A percentile compares a stretch with the other conserved stretches of the same genome.
Evolutionary conservation across 2,113 vertebrate species (phyloP).

Genomic region (Dicentrarchus labrax): DNA sequence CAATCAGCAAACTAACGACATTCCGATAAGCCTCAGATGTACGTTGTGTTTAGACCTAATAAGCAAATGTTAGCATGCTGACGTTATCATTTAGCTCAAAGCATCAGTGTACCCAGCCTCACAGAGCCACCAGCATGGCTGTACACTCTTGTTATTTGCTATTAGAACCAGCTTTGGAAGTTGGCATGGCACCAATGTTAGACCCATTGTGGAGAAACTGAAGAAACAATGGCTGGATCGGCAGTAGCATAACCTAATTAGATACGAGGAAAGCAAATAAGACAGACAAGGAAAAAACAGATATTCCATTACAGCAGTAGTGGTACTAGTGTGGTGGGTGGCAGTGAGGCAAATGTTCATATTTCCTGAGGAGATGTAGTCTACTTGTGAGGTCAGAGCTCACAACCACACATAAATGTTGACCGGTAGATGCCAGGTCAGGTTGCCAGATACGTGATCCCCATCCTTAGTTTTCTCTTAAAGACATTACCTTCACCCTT

Average conservation of each 20-base stretch:
- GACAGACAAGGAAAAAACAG: background rate
- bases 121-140: background rate
- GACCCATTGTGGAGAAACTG: background rate
- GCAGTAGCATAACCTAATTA: background rate
- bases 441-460: constrained; percentile 25
- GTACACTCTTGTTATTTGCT: background rate
- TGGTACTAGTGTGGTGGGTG: background rate
- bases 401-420: background rate
- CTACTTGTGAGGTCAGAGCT: constrained; percentile 14
- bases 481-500: constrained; percentile 24
- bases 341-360: background rate
- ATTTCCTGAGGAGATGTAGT: constrained; percentile 6
- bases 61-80: background rate
- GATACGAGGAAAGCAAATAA: background rate
- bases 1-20: background rate
- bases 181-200: background rate
- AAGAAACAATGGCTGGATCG: background rate
- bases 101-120: background rate
- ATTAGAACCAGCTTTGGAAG: background rate
- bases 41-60: background rate
- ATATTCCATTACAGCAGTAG: constrained; percentile 17
- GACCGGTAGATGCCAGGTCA: background rate
- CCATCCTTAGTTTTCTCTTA: constrained; percentile 15
- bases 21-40: background rate
- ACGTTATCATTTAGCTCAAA: background rate